Conservation (phyloP, 2,113 vertebrate genomes). For the Paradoxurus hermaphroditus region DNA sequence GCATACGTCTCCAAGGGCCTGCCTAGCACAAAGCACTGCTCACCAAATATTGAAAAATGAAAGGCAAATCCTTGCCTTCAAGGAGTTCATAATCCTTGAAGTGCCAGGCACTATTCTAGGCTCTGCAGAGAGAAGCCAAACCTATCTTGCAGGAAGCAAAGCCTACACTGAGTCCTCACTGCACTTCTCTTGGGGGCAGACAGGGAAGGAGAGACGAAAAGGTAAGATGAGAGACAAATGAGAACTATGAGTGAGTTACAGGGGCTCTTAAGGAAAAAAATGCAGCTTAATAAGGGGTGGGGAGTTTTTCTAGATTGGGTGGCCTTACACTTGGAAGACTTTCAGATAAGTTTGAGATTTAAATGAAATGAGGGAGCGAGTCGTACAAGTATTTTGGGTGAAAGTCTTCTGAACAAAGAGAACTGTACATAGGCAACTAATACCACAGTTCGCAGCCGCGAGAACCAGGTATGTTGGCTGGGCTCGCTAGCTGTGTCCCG, state of each 20-base stretch:
- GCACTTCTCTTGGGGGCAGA: not conserved
- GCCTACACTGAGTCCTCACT: not conserved
- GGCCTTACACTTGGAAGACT: not conserved
- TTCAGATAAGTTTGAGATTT: not conserved
- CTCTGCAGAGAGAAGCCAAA: not conserved
- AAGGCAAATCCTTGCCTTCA: not conserved
- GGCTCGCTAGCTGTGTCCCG: not conserved
- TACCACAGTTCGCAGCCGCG: not conserved
- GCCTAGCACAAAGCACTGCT: not conserved
- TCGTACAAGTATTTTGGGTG: not conserved
- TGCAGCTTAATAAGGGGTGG: not conserved
- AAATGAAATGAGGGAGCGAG: not conserved
- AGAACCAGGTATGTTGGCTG: not conserved
- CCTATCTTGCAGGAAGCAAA: not conserved
- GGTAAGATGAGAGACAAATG: not conserved
- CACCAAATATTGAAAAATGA: not conserved
- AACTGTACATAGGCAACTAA: not conserved
- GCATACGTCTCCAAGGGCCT: not conserved
- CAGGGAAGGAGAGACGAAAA: not conserved
- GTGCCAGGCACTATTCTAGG: not conserved
- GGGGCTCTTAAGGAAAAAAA: not conserved
- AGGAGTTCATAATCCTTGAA: not conserved
- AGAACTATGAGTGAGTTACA: not conserved
- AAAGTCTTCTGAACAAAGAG: not conserved
- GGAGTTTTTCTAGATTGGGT: not conserved